Evolutionary conservation across 2,113 vertebrate species (phyloP).

Genomic region (Tylochromis polylepis): DNA sequence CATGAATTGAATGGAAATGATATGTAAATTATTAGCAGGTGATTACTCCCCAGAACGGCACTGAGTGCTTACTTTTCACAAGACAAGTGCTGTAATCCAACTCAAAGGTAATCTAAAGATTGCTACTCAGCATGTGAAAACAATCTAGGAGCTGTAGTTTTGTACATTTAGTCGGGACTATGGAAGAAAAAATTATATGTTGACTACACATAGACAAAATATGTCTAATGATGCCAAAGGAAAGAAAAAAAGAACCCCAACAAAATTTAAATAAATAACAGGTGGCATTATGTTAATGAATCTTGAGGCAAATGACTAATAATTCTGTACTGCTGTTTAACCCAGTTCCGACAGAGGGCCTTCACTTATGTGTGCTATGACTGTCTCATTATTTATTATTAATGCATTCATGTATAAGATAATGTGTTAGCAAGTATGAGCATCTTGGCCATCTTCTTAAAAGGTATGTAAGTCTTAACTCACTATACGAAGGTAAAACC

Average conservation of each 20-base stretch:
- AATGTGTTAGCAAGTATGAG: background rate
- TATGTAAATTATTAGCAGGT: background rate
- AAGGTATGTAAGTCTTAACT: rapidly evolving
- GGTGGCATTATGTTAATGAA: background rate
- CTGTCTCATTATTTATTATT: background rate
- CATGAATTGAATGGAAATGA: rapidly evolving
- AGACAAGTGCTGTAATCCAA: background rate
- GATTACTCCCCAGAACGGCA: rapidly evolving
- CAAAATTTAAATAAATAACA: background rate
- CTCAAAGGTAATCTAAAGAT: rapidly evolving
- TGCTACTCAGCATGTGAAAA: background rate
- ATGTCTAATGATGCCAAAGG: background rate
- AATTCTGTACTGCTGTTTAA: background rate
- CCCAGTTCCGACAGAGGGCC: background rate
- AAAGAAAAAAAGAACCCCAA: rapidly evolving
- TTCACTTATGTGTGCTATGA: background rate
- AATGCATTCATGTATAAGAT: background rate
- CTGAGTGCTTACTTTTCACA: background rate
- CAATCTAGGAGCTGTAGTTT: background rate
- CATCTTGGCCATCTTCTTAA: rapidly evolving
- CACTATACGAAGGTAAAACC: background rate
- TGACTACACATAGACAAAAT: background rate
- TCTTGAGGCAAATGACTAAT: background rate
- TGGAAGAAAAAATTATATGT: background rate
- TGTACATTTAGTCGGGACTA: background rate